These are phyloP conservation scores for Willowsia nigromaculata DNA, from an alignment of 2,888 invertebrate genomes.

Conservation along the genomic window DNA sequence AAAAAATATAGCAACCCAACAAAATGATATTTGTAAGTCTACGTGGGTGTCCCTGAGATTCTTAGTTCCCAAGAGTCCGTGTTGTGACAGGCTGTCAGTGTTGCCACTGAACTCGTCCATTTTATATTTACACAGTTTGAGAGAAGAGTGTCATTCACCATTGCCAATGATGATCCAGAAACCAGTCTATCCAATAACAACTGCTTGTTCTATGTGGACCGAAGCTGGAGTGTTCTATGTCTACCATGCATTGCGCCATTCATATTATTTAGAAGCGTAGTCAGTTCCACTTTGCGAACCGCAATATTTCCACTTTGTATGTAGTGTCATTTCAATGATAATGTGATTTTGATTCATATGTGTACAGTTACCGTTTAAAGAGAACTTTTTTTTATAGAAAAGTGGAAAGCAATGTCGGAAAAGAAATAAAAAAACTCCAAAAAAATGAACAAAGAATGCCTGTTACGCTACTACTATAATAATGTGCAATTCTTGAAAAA, in stretches of 20 bases:
- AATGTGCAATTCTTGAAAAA: not conserved
- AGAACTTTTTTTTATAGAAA: not conserved
- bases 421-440: not conserved
- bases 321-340: not conserved
- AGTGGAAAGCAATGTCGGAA: not conserved
- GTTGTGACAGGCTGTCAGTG: slow-evolving; percentile 43
- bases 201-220: no score
- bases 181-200: no score
- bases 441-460: not conserved
- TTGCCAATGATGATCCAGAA: not conserved
- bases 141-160: slow-evolving; percentile 32
- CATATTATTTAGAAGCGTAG: not conserved
- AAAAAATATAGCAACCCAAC: no score
- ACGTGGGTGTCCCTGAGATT: not conserved
- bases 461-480: not conserved
- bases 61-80: not conserved
- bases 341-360: not conserved
- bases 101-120: slow-evolving; percentile 25
- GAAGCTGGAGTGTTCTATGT: no score
- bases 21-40: no score
- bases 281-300: no score
- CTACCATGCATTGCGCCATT: no score
- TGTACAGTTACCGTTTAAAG: not conserved
- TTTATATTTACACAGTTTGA: slow-evolving; percentile 51
- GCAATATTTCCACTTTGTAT: not conserved